Conservation (phyloP, 2,113 vertebrate genomes). For the Hiodon tergisus region DNA sequence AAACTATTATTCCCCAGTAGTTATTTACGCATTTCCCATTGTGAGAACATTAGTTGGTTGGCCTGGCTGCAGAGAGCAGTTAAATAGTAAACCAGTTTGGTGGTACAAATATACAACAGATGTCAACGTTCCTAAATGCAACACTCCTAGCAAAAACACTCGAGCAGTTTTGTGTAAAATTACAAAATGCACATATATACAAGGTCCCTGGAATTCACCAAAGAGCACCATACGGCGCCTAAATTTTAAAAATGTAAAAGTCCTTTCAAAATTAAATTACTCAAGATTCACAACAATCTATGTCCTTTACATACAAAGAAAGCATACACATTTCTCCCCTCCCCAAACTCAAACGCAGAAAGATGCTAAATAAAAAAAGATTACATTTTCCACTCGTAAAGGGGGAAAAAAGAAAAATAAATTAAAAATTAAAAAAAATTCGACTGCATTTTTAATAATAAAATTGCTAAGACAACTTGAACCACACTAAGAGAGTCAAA, state of each 20-base stretch:
- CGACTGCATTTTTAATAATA: no score
- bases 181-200: constrained; percentile 13
- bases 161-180: constrained; percentile 4
- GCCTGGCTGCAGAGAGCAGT: constrained; percentile 28
- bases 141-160: neutral
- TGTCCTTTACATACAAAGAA: constrained; percentile 11
- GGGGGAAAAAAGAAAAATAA: no score
- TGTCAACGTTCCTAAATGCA: neutral
- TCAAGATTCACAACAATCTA: constrained; percentile 7
- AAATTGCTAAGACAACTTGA: no score
- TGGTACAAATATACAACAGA: constrained; percentile 19
- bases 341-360: neutral
- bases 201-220: constrained; percentile 11
- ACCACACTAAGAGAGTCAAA: no score
- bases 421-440: no score
- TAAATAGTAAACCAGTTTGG: constrained; percentile 10
- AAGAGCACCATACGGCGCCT: constrained; percentile 1
- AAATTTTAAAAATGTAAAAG: neutral
- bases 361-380: no score
- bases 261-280: neutral
- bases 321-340: constrained; percentile 3
- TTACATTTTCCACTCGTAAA: no score
- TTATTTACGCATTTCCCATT: constrained; percentile 56
- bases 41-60: constrained; percentile 39
- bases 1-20: constrained; percentile 62